Conservation (phyloP, 2,888 invertebrate species). For the Herminia tarsipennalis region DNA sequence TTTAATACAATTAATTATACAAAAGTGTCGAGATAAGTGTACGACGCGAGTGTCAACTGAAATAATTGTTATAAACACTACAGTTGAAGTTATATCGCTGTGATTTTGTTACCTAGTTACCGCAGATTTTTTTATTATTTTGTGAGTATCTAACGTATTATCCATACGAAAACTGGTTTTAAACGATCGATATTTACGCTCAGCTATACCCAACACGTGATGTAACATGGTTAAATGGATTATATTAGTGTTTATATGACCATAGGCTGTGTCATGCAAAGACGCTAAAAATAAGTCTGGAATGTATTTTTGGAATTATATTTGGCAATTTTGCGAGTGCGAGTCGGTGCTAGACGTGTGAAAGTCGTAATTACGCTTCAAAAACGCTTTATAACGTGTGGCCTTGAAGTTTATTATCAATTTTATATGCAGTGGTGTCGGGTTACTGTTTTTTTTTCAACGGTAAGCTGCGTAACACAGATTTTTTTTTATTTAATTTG, state of each 20-base stretch:
- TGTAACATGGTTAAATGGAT: slow-evolving; percentile 48
- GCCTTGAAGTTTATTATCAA: slow-evolving; percentile 59
- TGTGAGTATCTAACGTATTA: slow-evolving; percentile 74
- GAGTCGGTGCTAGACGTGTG: slow-evolving; percentile 71
- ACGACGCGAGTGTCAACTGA: slow-evolving; percentile 62
- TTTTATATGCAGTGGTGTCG: slow-evolving; percentile 34
- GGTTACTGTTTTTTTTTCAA: slow-evolving; percentile 33
- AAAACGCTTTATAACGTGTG: slow-evolving; percentile 46
- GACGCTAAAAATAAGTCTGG: slow-evolving; percentile 76
- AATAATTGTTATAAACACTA: slow-evolving; percentile 42
- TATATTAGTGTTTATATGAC: slow-evolving; percentile 58
- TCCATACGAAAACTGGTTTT: slow-evolving; percentile 54
- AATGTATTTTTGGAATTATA: slow-evolving; percentile 77
- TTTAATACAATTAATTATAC: slow-evolving; percentile 58
- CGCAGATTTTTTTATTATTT: slow-evolving; percentile 60
- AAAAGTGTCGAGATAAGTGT: slow-evolving; percentile 66
- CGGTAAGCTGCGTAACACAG: slow-evolving; percentile 16
- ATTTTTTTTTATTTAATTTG: slow-evolving; percentile 2
- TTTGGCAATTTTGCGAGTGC: slow-evolving; percentile 76
- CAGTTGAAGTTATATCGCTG: slow-evolving; percentile 43
- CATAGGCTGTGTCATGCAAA: slow-evolving; percentile 66
- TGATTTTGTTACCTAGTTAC: slow-evolving; percentile 67
- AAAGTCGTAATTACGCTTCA: slow-evolving; percentile 69
- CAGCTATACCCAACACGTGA: slow-evolving; percentile 58
- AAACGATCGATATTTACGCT: slow-evolving; percentile 63